phyloP scores from a whole-genome alignment of 2,888 invertebrate species.

The Tenthredo distinguenda region DNA sequence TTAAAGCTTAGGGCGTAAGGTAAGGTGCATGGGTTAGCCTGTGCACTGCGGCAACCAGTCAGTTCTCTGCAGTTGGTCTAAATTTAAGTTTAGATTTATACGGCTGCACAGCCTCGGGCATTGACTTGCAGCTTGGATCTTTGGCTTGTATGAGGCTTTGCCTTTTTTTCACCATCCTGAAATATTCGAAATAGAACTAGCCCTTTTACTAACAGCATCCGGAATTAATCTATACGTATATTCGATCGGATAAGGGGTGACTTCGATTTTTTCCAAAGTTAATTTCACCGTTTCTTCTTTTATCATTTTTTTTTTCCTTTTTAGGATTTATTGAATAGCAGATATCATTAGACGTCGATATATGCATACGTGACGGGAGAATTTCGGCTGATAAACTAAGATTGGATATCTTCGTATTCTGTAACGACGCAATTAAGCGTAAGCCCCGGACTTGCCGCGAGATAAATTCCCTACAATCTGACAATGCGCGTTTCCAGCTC shows the following conservation, averaged over 20 bases:
- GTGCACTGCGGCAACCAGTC: conserved; percentile 43
- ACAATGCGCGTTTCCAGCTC: not conserved
- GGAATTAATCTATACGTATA: not conserved
- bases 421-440: not conserved
- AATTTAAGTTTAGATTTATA: conserved; percentile 74
- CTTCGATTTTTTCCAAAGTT: not conserved
- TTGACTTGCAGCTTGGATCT: conserved; percentile 63
- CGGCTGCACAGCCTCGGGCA: conserved; percentile 67
- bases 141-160: conserved; percentile 31
- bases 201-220: not conserved
- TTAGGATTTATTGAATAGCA: no score
- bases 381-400: not conserved
- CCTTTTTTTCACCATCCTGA: conserved; percentile 15
- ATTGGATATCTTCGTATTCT: not conserved
- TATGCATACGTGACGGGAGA: not conserved
- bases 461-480: conserved; percentile 18
- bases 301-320: no score
- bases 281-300: not conserved
- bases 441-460: not conserved
- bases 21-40: not conserved
- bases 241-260: not conserved
- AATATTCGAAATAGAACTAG: conserved; percentile 8
- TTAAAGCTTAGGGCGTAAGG: conserved; percentile 29
- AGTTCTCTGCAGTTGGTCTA: conserved; percentile 60
- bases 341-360: no score